Base-by-base conservation (phyloP, 1,140 invertebrate genomes). In the Drosophila malerkotliana region DNA sequence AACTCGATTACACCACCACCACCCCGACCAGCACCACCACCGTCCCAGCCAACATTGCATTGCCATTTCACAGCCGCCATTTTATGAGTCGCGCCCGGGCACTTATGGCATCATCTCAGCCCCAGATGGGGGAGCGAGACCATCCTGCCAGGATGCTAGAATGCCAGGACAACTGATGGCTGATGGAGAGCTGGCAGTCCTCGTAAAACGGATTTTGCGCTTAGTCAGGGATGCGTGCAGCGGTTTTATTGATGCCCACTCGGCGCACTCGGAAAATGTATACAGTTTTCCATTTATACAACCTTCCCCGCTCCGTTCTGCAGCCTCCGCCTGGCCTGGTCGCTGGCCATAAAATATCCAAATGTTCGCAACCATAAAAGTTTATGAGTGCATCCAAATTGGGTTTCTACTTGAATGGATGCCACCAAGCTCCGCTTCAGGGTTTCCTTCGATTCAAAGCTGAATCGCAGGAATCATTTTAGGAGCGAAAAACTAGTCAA, bases 241-340 rank as follows among this genome's bases (percentile, higher is more conserved):
- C 71, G 66, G 56, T 77, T 77, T 77, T 71, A 77, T 77, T 66
- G 49, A 18, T 59, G 52, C 67, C 76, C 68, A 12, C 34, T 37
- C 67, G 67, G 58, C 74, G 58, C 71, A 79, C 83, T 88, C 78
- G 83, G 52, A 69, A 87, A 87, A 76, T 78, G 61, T 82, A 76
- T 82, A 88, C 83, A 79, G 85, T 87, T 87, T 87, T 75, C 75
- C 81, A 75, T 87, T 88, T 87, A 44, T 44, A 87, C 72, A 79
- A 72, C 82, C 48, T 77, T 85, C 55, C 52, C 49, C 78, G 58
- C 69, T 75, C 61, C 69, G 61, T 63, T 51, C 67, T 71, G 63
- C 77, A 81, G 67, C 73, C 68, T 74, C 74, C 73, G 58, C 63
- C 44, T 28, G 26, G 26, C 26, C 26, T 28, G 26, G 32, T 55